Evolutionary conservation across 2,797 vertebrate species (phyloP), one percentile per base, ranked within the genome.

Genomic region (Sorex maritimensis): DNA sequence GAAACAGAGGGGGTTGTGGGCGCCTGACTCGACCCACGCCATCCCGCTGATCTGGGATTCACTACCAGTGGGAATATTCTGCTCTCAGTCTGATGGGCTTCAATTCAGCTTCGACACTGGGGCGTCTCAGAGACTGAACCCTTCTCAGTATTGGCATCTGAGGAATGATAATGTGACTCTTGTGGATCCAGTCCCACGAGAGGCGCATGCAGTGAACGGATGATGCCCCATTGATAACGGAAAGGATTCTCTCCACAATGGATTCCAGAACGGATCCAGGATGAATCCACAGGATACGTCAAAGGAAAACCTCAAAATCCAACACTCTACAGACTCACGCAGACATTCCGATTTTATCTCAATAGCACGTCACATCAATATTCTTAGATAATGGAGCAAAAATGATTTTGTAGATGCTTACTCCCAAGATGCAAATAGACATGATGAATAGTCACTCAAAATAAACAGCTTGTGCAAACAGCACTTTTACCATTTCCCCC

Each of bases 151-250:
- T 19, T n/a, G 38, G 58, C 12, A 71, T 44, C 55, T 34, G 9
- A 19, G 19, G 6, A 14, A 17, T 2, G n/a, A 10, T 12, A 6
- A 26, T 2, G 30, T 14, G 69, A 28, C 58, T 61, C 15, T 61
- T 21, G 2, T 21, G 2, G 19, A 9, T 4, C 5, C 19, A 41
- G 38, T 67, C 44, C 58, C 24, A 2, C 13, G 8, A 75, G 58
- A 63, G 55, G 58, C 1, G 7, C 23, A 67, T 6, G 5, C n/a
- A 28, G 0, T 8, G 78, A 6, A 30, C 0, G 5, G 5, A 2
- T 7, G 15, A 24, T 67, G 14, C 3, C 0, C 2, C 23, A 1
- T 0, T n/a, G 9, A 21, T 14, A 0, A 2, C 1, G 67, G 63
- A 71, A 38, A 34, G 0, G 0, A 3, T n/a, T 5, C 5, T 13